Percentiles rank a stretch among this genome's conserved stretches.
These are phyloP conservation scores for Cheilosia pagana DNA, from an alignment of 2,888 invertebrate genomes.

Conservation along the genomic window DNA sequence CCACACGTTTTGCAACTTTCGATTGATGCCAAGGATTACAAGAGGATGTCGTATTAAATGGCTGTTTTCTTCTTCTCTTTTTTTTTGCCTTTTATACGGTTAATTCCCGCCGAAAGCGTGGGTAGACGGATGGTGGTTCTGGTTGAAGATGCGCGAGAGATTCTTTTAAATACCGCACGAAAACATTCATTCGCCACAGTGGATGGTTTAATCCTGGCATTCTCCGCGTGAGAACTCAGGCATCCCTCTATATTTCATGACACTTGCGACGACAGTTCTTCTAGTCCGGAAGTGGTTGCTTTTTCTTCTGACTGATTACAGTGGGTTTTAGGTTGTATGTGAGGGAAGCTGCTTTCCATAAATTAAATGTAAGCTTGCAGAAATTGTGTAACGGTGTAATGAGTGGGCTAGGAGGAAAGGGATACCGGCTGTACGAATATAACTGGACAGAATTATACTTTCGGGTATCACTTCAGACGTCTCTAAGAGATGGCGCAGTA, in stretches of 20 bases:
- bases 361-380: too few relatives aligned
- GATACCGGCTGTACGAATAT: too few relatives aligned
- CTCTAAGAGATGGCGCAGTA: too few relatives aligned
- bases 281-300: slow-evolving; percentile 10
- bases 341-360: too few relatives aligned
- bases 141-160: slow-evolving; percentile 20
- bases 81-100: slow-evolving; percentile 34
- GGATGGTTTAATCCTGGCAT: slow-evolving; percentile 39
- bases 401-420: too few relatives aligned
- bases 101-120: slow-evolving; percentile 11
- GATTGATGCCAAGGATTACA: slow-evolving; percentile 64
- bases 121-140: slow-evolving; percentile 7
- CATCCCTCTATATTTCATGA: not conserved
- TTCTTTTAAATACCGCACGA: slow-evolving; percentile 49
- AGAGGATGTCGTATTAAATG: slow-evolving; percentile 32
- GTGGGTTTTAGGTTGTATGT: too few relatives aligned
- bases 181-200: slow-evolving; percentile 25
- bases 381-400: too few relatives aligned
- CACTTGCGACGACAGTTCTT: slow-evolving; percentile 6
- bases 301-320: not conserved
- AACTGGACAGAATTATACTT: too few relatives aligned
- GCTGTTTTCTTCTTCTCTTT: not conserved
- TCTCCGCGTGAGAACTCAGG: slow-evolving; percentile 35
- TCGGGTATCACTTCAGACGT: too few relatives aligned
- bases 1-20: slow-evolving; percentile 29